phyloP scores from a whole-genome alignment of 1,140 invertebrate genomes.

The Ladona fulva region DNA sequence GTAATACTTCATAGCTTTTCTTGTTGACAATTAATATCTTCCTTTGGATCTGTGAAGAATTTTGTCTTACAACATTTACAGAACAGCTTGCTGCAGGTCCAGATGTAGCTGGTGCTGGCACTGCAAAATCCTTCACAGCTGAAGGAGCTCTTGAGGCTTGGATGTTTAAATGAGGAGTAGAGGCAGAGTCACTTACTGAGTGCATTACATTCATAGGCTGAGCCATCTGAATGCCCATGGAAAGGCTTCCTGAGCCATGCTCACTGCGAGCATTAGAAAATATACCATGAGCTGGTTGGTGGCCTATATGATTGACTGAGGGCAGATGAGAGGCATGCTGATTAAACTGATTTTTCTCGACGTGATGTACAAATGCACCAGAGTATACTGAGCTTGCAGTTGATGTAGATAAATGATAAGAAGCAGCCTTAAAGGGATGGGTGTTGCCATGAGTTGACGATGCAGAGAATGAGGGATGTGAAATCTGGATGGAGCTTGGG shows the following conservation, averaged over 20 bases:
- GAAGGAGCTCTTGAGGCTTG: not conserved
- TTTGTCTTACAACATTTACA: not conserved
- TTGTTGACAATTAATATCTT: not conserved
- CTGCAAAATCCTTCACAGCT: not conserved
- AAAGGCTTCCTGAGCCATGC: not conserved
- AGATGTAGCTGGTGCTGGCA: not conserved
- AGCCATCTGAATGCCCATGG: not conserved
- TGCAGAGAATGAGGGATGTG: not conserved
- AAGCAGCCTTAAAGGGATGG: not conserved
- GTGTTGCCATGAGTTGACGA: not conserved
- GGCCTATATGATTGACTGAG: too few species aligned
- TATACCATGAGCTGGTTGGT: too few species aligned
- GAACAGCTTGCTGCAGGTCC: not conserved
- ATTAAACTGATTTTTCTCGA: too few species aligned
- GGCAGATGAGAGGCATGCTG: too few species aligned
- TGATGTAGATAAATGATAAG: not conserved
- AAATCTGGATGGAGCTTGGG: not conserved
- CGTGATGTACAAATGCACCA: too few species aligned
- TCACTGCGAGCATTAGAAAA: too few species aligned
- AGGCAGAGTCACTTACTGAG: not conserved
- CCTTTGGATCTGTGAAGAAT: not conserved
- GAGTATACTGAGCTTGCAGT: not conserved
- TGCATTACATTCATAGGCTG: not conserved
- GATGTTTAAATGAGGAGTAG: not conserved
- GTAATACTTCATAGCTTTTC: conserved; percentile 15